Evolutionary conservation across 2,888 invertebrate genomes (phyloP).

Genomic region (Thera obeliscata): DNA sequence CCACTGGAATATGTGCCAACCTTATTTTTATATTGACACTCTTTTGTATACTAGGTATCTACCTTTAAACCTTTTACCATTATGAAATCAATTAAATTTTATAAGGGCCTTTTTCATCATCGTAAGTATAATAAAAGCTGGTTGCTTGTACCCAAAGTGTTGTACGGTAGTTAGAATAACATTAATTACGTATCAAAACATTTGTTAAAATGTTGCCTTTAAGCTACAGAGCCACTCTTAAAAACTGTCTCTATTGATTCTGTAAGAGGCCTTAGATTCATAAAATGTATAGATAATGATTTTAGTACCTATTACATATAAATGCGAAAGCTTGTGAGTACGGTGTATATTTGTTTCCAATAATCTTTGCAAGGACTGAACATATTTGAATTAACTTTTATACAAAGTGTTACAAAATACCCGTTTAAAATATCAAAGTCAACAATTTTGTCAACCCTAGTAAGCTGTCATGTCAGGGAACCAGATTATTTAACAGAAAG

Average conservation of each 20-base stretch:
- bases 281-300: constrained; percentile 27
- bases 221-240: neutral
- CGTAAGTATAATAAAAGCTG: neutral
- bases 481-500: no score
- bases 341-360: no score
- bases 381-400: no score
- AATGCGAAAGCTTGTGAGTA: no score
- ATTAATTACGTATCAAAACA: neutral
- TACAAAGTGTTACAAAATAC: no score
- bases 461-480: no score
- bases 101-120: neutral
- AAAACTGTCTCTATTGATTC: neutral
- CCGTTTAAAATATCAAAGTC: no score
- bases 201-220: neutral
- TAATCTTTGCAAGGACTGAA: no score
- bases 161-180: neutral
- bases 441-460: no score
- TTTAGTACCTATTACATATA: no score
- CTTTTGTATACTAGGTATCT: constrained; percentile 8
- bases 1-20: constrained; percentile 40
- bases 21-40: constrained; percentile 23
- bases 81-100: neutral
- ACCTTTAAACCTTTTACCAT: constrained; percentile 7
- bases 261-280: constrained; percentile 1
- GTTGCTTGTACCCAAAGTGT: neutral